Base-by-base conservation (phyloP, 2,888 invertebrate species). In the Beris chalybata region DNA sequence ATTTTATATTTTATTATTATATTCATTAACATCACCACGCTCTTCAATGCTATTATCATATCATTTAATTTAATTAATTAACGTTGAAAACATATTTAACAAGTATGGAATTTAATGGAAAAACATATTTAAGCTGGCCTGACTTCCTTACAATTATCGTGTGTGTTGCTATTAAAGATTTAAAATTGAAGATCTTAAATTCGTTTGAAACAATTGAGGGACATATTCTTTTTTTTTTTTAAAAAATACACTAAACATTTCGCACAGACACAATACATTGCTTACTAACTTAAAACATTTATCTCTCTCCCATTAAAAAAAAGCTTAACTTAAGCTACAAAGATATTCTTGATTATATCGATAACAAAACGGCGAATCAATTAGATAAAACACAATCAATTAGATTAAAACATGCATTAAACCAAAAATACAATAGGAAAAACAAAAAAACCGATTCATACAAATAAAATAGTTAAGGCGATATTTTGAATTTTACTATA, bases 311-410 rank as follows among this genome's bases (percentile, higher is more conserved):
- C 58, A 59, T 59, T 9, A 38, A 22, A 22, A 22, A 55, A 38
- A 59, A 52, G 70, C 70, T 70, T 70, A 70, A 70, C 70, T 70
- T 70, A 70, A 70, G 70, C 70, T 70, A 70, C 70, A 45, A 65
- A 64, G 43, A 43, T 43, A 61, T 31, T 22, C 50, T 61, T 52
- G 15, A 61, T 44, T 61, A 52, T 44, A 31, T 29, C 38, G 38
- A 38, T 38, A 38, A 38, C 38, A 38, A 38, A 38, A 3, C 12
- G 12, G 15, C 32, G 30, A 65, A 56, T 68, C 65, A 65, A 65
- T 68, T 58, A 68, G 63, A 65, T 68, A 65, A 66, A 66, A 57
- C n/a, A n/a, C n/a, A 65, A 56, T 68, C 65, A 65, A 65, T 68
- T 58, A 68, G 63, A 65, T 68, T 68, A 66, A 66, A 57, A 50